These are phyloP conservation scores for Holothuria glaberrima DNA, from an alignment of 35 echinoderm and acorn worm genomes.

Conservation along the genomic window DNA sequence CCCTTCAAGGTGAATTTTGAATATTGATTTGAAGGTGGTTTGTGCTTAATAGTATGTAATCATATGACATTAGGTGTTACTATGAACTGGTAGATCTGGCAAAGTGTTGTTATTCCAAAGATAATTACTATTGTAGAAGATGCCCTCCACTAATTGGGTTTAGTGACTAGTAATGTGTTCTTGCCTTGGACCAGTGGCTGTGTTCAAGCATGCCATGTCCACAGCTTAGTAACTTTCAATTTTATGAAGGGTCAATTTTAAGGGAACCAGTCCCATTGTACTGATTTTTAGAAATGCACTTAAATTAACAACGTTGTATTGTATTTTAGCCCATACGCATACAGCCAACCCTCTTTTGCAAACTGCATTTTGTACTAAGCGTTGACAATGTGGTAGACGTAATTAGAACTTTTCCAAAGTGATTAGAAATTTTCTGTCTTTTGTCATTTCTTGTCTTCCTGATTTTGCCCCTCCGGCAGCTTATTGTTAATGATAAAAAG, in stretches of 20 bases:
- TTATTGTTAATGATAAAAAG: too few relatives aligned
- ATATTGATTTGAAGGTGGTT: too few relatives aligned
- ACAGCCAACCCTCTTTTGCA: conserved; percentile 60
- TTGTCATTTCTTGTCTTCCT: conserved; percentile 8
- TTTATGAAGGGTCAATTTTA: not conserved
- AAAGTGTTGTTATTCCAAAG: conserved; percentile 2
- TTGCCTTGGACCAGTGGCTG: conserved; percentile 21
- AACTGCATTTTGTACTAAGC: conserved; percentile 66
- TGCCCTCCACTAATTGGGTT: not conserved
- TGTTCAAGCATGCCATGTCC: conserved; percentile 9
- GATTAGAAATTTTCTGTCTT: conserved; percentile 25
- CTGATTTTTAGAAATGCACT: conserved; percentile 53
- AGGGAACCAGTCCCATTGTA: conserved; percentile 21
- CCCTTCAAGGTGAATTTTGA: too few relatives aligned
- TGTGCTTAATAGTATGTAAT: too few relatives aligned
- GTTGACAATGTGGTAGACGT: conserved; percentile 65
- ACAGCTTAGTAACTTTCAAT: not conserved
- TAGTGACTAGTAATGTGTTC: not conserved
- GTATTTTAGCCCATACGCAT: conserved; percentile 42
- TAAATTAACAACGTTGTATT: conserved; percentile 26
- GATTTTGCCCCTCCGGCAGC: too few relatives aligned
- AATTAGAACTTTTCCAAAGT: conserved; percentile 66
- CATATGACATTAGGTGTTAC: too few relatives aligned
- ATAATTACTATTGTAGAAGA: not conserved
- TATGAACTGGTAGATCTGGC: not conserved